Evolutionary conservation across 2,888 invertebrate species (phyloP).

Genomic region (Caenorhabditis parvicauda): DNA sequence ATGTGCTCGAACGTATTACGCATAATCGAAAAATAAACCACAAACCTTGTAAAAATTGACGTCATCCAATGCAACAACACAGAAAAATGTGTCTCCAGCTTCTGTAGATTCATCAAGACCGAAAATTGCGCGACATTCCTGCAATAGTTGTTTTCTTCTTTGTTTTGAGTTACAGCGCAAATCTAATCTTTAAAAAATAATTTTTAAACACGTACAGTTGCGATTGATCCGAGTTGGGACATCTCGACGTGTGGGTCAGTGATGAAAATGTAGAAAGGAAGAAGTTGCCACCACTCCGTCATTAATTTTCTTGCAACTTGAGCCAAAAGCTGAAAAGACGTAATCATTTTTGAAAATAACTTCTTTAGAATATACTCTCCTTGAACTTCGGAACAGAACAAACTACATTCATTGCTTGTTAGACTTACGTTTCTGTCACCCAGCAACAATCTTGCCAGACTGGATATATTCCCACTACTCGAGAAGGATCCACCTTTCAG

Average conservation of each 20-base stretch:
- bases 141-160: too few species aligned
- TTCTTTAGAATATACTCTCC: too few species aligned
- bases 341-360: neutral
- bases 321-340: conserved; percentile 7
- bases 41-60: conserved; percentile 12
- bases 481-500: conserved; percentile 12
- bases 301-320: conserved; percentile 15
- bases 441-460: conserved; percentile 17
- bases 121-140: conserved; percentile 11
- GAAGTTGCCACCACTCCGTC: conserved; percentile 33
- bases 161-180: too few species aligned
- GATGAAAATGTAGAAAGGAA: conserved; percentile 31
- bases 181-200: neutral
- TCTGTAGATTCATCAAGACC: conserved; percentile 8
- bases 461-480: conserved; percentile 21
- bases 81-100: conserved; percentile 18
- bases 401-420: too few species aligned
- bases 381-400: too few species aligned
- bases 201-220: neutral
- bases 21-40: too few species aligned
- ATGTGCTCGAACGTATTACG: neutral
- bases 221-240: too few species aligned
- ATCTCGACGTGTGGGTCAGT: conserved; percentile 25
- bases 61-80: conserved; percentile 17
- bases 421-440: too few species aligned